phyloP scores from a whole-genome alignment of 2,888 invertebrate species.

The Clostera curtula region DNA sequence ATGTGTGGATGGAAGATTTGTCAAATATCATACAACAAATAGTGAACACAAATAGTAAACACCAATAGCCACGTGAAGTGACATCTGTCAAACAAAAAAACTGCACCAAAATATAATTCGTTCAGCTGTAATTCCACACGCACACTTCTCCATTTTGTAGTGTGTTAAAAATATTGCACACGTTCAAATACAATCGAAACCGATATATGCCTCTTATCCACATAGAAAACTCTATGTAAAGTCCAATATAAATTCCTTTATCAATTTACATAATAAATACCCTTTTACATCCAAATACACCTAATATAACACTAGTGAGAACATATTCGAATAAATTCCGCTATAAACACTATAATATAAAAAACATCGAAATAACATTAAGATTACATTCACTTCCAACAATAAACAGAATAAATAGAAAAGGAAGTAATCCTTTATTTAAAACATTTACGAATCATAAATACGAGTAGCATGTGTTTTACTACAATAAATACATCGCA shows the following conservation, averaged over 20 bases:
- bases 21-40: too few relatives aligned
- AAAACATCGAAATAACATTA: neutral
- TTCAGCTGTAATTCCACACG: too few relatives aligned
- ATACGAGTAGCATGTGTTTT: too few relatives aligned
- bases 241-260: constrained; percentile 18
- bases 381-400: too few relatives aligned
- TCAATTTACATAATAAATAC: constrained; percentile 29
- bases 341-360: neutral
- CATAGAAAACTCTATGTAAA: constrained; percentile 21
- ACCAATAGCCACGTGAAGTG: too few relatives aligned
- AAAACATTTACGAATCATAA: too few relatives aligned
- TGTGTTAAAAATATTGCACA: constrained; percentile 1
- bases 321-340: constrained; percentile 1
- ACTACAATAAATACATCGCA: too few relatives aligned
- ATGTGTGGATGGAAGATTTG: too few relatives aligned
- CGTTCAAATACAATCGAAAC: constrained; percentile 9
- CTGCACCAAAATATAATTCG: neutral
- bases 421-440: too few relatives aligned
- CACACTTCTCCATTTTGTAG: neutral
- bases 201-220: constrained; percentile 16
- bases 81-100: too few relatives aligned
- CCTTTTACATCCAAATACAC: constrained; percentile 28
- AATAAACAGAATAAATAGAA: too few relatives aligned
- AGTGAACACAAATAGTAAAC: too few relatives aligned
- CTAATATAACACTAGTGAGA: constrained; percentile 9